phyloP scores from a whole-genome alignment of 2,797 vertebrate species.

The Etheostoma nigrum region DNA sequence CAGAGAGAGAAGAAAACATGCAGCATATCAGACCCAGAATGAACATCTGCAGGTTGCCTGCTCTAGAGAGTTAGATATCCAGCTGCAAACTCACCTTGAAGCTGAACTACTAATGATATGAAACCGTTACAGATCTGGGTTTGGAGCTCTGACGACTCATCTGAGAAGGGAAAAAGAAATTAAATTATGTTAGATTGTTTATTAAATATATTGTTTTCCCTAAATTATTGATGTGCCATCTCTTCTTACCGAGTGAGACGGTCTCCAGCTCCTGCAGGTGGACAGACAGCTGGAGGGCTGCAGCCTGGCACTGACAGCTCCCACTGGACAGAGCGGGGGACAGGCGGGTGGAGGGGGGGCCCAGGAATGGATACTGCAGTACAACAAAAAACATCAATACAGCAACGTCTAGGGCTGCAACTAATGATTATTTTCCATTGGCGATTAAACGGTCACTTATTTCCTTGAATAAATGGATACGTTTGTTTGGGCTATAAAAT shows the following conservation, averaged over 20 bases:
- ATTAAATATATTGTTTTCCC: too few species aligned
- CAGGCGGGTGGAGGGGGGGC: constrained; percentile 93
- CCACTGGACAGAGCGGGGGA: constrained; percentile 89
- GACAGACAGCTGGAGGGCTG: constrained; percentile 90
- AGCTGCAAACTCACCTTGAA: constrained; percentile 88
- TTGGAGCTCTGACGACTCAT: constrained; percentile 93
- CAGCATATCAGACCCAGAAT: neutral
- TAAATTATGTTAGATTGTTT: too few species aligned
- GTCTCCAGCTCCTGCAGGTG: constrained; percentile 93
- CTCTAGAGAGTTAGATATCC: rapidly evolving
- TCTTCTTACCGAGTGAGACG: constrained; percentile 90
- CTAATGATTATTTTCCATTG: too few species aligned
- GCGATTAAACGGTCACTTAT: too few species aligned
- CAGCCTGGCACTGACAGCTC: constrained; percentile 93
- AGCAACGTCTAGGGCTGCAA: neutral
- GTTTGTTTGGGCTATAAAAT: too few species aligned
- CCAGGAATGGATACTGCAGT: constrained; percentile 92
- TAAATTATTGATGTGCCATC: too few species aligned
- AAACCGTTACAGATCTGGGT: constrained; percentile 93
- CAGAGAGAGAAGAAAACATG: constrained; percentile 22
- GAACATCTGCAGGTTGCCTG: too few species aligned
- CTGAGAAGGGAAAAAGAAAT: constrained; percentile 74
- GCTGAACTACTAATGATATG: constrained; percentile 90
- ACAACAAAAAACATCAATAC: neutral
- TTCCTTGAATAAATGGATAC: too few species aligned